Evolutionary conservation across 2,888 invertebrate species (phyloP).

Genomic region (Meteorus colon): DNA sequence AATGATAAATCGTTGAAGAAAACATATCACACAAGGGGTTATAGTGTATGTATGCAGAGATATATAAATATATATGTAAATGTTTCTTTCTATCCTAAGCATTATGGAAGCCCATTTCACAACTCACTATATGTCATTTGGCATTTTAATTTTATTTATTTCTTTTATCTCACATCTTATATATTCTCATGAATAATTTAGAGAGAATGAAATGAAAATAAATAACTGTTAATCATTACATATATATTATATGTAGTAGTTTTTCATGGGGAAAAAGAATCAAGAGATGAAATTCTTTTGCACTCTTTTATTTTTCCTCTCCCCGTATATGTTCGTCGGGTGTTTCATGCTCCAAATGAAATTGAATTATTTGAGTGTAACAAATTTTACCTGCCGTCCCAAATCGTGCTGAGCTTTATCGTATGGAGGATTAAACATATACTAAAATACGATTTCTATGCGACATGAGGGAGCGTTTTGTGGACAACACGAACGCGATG

Average conservation of each 20-base stretch:
- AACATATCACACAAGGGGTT: slow-evolving; percentile 2
- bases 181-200: neutral
- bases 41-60: neutral
- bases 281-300: neutral
- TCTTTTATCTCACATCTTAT: neutral
- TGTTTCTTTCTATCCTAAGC: slow-evolving; percentile 46
- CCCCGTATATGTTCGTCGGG: neutral
- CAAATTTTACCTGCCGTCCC: slow-evolving; percentile 38
- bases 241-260: slow-evolving; percentile 2
- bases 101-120: slow-evolving; percentile 41
- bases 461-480: slow-evolving; percentile 7
- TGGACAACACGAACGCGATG: neutral
- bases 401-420: slow-evolving; percentile 25
- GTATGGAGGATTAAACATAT: slow-evolving; percentile 26
- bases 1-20: slow-evolving; percentile 39
- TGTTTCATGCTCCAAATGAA: slow-evolving; percentile 35
- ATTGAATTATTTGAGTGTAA: slow-evolving; percentile 38
- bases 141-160: slow-evolving; percentile 4
- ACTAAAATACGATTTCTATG: neutral
- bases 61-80: slow-evolving; percentile 7
- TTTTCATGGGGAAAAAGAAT: neutral
- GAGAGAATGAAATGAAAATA: slow-evolving; percentile 19
- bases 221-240: slow-evolving; percentile 42
- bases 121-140: slow-evolving; percentile 23
- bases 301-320: neutral